A percentile compares a stretch with the other conserved stretches of the same genome.
Evolutionary conservation across 2,888 invertebrate species (phyloP).

Genomic region (Erebia ligea): DNA sequence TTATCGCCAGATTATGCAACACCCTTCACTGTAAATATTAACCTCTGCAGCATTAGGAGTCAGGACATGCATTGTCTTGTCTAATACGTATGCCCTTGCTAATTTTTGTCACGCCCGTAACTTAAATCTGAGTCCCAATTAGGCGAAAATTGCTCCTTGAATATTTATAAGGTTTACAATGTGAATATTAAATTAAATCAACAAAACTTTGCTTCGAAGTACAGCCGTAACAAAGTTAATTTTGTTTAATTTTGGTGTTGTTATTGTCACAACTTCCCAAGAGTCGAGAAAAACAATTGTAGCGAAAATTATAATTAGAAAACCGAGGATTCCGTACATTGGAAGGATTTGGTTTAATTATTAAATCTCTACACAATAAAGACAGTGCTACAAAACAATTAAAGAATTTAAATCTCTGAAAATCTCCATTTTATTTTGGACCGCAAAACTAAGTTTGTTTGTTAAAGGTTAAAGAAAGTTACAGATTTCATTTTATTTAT

Average conservation of each 20-base stretch:
- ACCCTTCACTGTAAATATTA: too few relatives aligned
- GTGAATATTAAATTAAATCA: conserved; percentile 16
- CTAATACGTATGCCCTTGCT: neutral
- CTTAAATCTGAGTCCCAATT: conserved; percentile 9
- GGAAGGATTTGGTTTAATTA: too few relatives aligned
- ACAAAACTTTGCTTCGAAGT: conserved; percentile 10
- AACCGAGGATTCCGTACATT: too few relatives aligned
- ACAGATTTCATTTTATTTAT: too few relatives aligned
- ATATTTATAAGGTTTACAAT: conserved; percentile 16
- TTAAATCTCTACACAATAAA: too few relatives aligned
- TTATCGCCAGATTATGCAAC: too few relatives aligned
- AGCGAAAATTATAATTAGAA: neutral
- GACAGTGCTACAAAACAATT: too few relatives aligned
- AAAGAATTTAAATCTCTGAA: too few relatives aligned
- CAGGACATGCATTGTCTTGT: neutral
- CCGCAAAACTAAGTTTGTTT: too few relatives aligned
- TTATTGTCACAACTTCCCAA: neutral
- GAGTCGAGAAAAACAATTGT: neutral
- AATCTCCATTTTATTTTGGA: too few relatives aligned
- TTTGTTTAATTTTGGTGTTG: neutral
- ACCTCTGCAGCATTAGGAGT: too few relatives aligned
- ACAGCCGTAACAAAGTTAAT: neutral
- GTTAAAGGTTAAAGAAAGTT: too few relatives aligned
- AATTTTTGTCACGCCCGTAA: neutral
- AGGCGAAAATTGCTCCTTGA: conserved; percentile 1